Base-by-base conservation (phyloP, 2,888 invertebrate genomes). In the Drosophila fulvimacula region DNA sequence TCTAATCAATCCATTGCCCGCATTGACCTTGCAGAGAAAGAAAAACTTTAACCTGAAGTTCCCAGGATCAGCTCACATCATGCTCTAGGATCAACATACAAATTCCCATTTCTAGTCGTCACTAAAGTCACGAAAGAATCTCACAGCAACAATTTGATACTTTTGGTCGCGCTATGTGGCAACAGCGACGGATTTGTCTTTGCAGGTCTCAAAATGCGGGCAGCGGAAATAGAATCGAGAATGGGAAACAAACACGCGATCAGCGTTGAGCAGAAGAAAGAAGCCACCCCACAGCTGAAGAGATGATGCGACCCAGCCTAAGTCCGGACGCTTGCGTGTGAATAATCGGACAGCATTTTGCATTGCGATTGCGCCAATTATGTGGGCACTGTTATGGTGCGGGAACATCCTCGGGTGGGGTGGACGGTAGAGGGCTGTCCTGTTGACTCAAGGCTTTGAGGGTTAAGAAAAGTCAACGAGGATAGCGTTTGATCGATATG, bases 171-270 rank as follows among this genome's bases (percentile, higher is more conserved):
- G 58, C 70, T 81, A 76, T 84, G 84, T 73, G 73, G 81, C 80
- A 70, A 74, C 46, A 41, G 34, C 69, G 63, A 48, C 39, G 78
- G 69, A 66, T 76, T 67, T 74, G 79, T 63, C 68, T 69, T 81
- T 64, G 69, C 87, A 90, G 85, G 89, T 81, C 65, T 60, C 32
- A 7, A 76, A 73, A 88, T 88, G 88, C 88, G 90, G 88, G 88
- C 82, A 80, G 38, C 77, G 76, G 76, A 64, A 72, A 81, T 73
- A 64, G 66, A 75, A 79, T 78, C 55, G 53, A 53, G 66, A 76
- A 73, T 69, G 70, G 70, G 46, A 79, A 61, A 67, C 58, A 68
- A 72, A 74, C 90, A 89, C 88, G 90, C 90, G 88, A 89, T 90
- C 88, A 66, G 52, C 68, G 59, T 42, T 13, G n/a, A 62, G 51